A percentile compares a stretch with the other conserved stretches of the same genome.
phyloP scores from a whole-genome alignment of 2,797 vertebrate genomes.

The Apogon talboti region DNA sequence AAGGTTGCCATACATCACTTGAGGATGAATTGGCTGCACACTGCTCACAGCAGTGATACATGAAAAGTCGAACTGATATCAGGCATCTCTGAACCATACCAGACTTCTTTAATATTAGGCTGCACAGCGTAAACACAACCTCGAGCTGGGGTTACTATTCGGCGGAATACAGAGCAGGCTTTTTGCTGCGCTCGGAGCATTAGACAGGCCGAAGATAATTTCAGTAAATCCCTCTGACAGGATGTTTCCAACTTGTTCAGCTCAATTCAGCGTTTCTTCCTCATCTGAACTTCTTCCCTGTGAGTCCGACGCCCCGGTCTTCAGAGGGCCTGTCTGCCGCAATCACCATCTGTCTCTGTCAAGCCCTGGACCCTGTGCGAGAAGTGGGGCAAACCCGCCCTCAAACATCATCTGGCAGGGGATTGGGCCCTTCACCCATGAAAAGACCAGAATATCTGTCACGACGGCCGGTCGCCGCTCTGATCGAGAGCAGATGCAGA shows the following conservation, averaged over 20 bases:
- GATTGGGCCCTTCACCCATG: slow-evolving; percentile 35
- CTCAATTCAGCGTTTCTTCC: slow-evolving; percentile 53
- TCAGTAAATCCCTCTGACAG: slow-evolving; percentile 50
- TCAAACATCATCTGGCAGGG: slow-evolving; percentile 36
- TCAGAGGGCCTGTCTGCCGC: slow-evolving; percentile 68
- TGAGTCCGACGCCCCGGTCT: slow-evolving; percentile 47
- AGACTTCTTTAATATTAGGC: background rate
- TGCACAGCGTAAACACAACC: background rate
- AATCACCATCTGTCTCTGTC: slow-evolving; percentile 69
- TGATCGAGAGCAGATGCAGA: slow-evolving; percentile 50
- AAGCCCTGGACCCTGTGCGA: slow-evolving; percentile 8
- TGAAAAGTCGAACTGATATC: slow-evolving; percentile 31
- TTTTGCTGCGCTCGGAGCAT: slow-evolving; percentile 27
- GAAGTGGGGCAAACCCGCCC: slow-evolving; percentile 48
- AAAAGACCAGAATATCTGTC: slow-evolving; percentile 51
- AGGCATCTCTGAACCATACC: slow-evolving; percentile 9
- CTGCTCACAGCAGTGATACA: slow-evolving; percentile 23
- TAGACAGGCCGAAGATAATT: slow-evolving; percentile 19
- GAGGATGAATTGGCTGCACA: slow-evolving; percentile 49
- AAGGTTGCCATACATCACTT: slow-evolving; percentile 61
- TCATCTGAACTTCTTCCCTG: slow-evolving; percentile 29
- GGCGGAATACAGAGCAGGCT: slow-evolving; percentile 4
- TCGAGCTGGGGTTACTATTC: background rate
- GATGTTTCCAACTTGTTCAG: slow-evolving; percentile 63
- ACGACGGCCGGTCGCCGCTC: slow-evolving; percentile 35